These are phyloP conservation scores for Leptonema lineaticorne DNA, from an alignment of 1,140 invertebrate genomes.

Conservation along the genomic window DNA sequence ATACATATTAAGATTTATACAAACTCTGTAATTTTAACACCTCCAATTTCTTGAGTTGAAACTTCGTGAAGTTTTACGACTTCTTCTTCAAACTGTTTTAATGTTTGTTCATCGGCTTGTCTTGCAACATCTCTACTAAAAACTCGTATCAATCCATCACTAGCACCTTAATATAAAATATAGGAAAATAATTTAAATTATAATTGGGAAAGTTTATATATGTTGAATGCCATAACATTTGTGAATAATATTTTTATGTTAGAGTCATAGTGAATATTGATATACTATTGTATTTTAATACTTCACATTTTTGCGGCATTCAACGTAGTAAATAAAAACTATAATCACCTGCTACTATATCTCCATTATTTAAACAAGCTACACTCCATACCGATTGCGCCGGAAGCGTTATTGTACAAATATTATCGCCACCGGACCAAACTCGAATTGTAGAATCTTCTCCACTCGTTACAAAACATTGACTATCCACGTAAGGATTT, in stretches of 20 bases:
- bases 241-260: neutral
- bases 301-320: too few relatives aligned
- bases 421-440: constrained; percentile 69
- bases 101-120: constrained; percentile 62
- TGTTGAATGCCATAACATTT: neutral
- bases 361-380: constrained; percentile 75
- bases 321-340: neutral
- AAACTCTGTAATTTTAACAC: constrained; percentile 79
- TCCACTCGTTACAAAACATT: constrained; percentile 72
- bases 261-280: neutral
- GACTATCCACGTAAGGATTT: constrained; percentile 59
- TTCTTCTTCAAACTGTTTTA: constrained; percentile 72
- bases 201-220: too few relatives aligned
- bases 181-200: constrained; percentile 23
- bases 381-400: constrained; percentile 89
- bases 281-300: too few relatives aligned
- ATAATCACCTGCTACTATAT: constrained; percentile 78
- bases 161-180: constrained; percentile 53
- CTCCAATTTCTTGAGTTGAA: constrained; percentile 69
- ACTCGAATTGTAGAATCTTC: constrained; percentile 87
- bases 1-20: constrained; percentile 3
- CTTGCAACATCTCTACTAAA: constrained; percentile 73
- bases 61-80: constrained; percentile 61
- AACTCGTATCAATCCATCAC: constrained; percentile 83
- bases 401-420: constrained; percentile 77